Base-by-base conservation (phyloP, 37 sponge, comb jelly and placozoan genomes). In the Chondrilla cf. caribensis region DNA sequence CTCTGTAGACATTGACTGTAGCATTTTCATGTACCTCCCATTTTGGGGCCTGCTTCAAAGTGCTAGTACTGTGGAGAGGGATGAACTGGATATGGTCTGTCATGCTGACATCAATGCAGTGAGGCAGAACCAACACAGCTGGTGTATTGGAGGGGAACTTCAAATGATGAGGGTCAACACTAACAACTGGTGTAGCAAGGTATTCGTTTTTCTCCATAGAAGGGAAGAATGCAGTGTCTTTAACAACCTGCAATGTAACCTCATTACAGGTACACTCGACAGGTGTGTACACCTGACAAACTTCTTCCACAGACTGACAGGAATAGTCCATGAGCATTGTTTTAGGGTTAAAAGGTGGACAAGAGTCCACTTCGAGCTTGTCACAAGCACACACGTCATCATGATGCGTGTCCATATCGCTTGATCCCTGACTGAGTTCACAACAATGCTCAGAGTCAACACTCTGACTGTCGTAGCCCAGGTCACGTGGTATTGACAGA, bases 161-260 rank as follows among this genome's bases (percentile, higher is more conserved):
- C 18, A 75, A 28, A 18, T 84, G 82, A 40, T 89, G 89, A 8
- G 89, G 89, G 11, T 78, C 40, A 21, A 84, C 78, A 15, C 77
- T 65, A 18, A 89, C 77, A 26, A 89, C 85, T 35, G 89, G 89
- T 31, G 85, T 81, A 18, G 80, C 58, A 4, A 89, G 81, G 6
- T 81, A 41, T 54, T 80, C 85, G 25, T 81, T 80, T 1, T 28
- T 24, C 39, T 59, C 6, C 3, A 89, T 32, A 59, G 28, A 33
- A 51, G 89, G 89, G 24, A 70, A 41, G 22, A 84, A 75, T n/a
- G 89, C 84, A 4, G 65, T 2, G 37, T 89, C 89, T 36, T 84
- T 68, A 0, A 89, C 64, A 2, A 60, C 39, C 9, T 38, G 31
- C 18, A 89, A 24, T 14, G 29, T 6, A 22, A 87, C 59, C 9